Evolutionary conservation across 2,113 vertebrate species (phyloP), one percentile per base, ranked within the genome.

Genomic region (Atrichornis clamosus): DNA sequence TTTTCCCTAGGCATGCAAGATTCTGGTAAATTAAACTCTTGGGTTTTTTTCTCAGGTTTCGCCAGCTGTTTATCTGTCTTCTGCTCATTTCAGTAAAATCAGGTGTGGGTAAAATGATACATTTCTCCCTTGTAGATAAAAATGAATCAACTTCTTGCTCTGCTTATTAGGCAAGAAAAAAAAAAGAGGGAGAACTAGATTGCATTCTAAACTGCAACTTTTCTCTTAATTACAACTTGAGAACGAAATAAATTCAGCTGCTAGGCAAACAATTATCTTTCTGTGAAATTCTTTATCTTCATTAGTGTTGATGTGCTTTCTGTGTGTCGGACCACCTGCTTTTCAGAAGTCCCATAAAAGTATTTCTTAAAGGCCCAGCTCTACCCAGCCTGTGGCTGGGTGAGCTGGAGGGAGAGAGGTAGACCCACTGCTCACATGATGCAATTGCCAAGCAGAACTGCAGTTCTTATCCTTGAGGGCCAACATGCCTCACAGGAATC

Each of bases 201-300:
- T 93, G 50, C 65, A 75, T 90, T 93, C 89, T 92, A 78, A 92
- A 63, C 41, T 68, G 64, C 69, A 94, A 95, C 79, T 93, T 95
- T 92, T 82, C 37, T n/a, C 69, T 94, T 95, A 94, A 97, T 94
- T 95, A 86, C 80, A 78, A 60, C 64, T 75, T 81, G 69, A 89
- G 80, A 96, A 94, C 0, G 11, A 94, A 95, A 92, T 82, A 90
- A 95, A 90, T 89, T 94, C 85, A 75, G 88, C 93, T 96, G 35
- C 85, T 84, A 94, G 95, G 95, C 85, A 95, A 87, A 90, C 49
- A 88, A 93, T 96, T 96, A 94, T 84, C 88, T 94, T 92, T 49
- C 90, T 87, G 88, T 78, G 95, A 95, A 97, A 92, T 78, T 93
- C 62, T 90, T 92, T 90, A 95, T 96, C 94, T 94, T 88, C 83